Conservation (phyloP, 2,113 vertebrate genomes). For the Cromileptes altivelis region DNA sequence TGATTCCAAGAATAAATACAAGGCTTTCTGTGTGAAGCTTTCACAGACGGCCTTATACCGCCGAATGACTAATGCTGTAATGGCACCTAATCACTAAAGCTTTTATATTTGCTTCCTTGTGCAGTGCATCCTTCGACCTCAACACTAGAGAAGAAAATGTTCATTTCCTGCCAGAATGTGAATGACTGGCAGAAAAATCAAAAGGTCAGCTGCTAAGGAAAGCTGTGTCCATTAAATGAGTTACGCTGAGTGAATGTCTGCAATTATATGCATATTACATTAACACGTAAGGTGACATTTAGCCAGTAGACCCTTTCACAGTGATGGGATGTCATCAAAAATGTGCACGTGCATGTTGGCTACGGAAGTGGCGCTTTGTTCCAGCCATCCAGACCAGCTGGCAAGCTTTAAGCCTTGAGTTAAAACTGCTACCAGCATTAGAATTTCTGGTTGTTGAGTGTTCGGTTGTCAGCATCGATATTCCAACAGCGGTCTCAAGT, state of each 20-base stretch:
- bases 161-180: slow-evolving; percentile 3
- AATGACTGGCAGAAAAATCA: neutral
- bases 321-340: no score
- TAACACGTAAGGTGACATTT: no score
- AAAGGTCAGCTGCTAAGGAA: neutral
- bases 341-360: no score
- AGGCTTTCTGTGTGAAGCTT: slow-evolving; percentile 24
- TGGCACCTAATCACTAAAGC: slow-evolving; percentile 55
- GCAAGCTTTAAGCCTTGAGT: no score
- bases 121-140: slow-evolving; percentile 1
- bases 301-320: no score
- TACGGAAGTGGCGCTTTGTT: no score
- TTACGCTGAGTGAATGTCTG: neutral
- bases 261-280: no score
- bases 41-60: neutral
- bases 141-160: neutral
- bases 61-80: slow-evolving; percentile 47
- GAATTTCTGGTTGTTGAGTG: no score
- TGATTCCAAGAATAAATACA: slow-evolving; percentile 37
- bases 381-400: no score
- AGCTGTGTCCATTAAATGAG: neutral
- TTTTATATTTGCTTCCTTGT: slow-evolving; percentile 32
- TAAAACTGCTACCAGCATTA: no score
- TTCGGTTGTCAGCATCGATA: no score
- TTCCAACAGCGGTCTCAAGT: no score